Base-by-base conservation (phyloP, 2,888 invertebrate species). In the Agrotis exclamationis region DNA sequence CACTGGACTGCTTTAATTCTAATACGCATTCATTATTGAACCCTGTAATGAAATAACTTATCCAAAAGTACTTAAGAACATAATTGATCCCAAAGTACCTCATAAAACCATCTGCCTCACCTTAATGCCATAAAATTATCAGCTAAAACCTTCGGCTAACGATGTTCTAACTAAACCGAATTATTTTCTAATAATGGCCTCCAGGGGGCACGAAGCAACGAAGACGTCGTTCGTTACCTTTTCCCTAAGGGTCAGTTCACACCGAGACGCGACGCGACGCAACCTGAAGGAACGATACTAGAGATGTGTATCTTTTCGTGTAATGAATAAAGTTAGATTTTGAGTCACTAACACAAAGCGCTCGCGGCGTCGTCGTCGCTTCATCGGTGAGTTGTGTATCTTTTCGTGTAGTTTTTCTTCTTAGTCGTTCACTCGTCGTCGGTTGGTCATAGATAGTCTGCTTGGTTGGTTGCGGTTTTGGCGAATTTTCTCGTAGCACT, bases 171-270 rank as follows among this genome's bases (percentile, higher is more conserved):
- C 54, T 47, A 44, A 74, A 51, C n/a, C 53, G 33, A 69, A 76
- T 80, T 70, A 74, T 70, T 79, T 79, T 53, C 56, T 28, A 66
- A 70, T 70, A 70, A 70, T 60, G 65, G 57, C 58, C 67, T 58
- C 16, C 22, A 48, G 48, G 56, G 73, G 53, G 16, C 64, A n/a
- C 47, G 53, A 54, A 63, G 39, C 33, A 54, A 24, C 6, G 48
- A 60, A 67, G 60, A 54, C n/a, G 24, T n/a, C n/a, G n/a, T n/a
- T n/a, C n/a, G n/a, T 48, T 4, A 20, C 70, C 33, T 63, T 58
- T 44, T 44, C 62, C 39, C 11, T 39, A 39, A 2, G 39, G 39
- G 39, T 39, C 39, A 39, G 39, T 33, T 7, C 39, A 39, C 11
- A 39, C 39, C 39, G 39, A 39, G 39, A 39, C 39, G 39, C 11